Percentiles rank a stretch among this genome's conserved stretches.
Conservation (phyloP, 2,888 invertebrate species). For the Dimorphilus gyrociliatus region DNA sequence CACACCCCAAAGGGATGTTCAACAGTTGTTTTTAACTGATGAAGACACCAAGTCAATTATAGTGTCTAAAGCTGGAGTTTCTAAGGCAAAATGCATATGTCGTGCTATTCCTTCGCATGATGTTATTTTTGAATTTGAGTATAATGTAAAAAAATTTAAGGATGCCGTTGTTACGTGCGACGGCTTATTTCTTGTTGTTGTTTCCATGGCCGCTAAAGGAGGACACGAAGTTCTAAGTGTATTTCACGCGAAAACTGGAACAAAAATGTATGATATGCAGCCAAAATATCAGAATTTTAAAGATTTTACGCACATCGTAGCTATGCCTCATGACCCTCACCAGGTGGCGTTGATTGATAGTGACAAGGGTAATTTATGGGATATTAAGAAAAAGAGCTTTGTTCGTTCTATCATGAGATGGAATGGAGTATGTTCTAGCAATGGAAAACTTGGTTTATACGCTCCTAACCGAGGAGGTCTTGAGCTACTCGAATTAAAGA, state of each 20-base stretch:
- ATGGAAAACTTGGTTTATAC: constrained; percentile 64
- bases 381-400: constrained; percentile 70
- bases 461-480: constrained; percentile 80
- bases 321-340: constrained; percentile 40
- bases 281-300: constrained; percentile 31
- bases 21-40: constrained; percentile 56
- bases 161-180: constrained; percentile 66
- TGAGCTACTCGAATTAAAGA: constrained; percentile 70
- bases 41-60: constrained; percentile 57
- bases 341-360: constrained; percentile 73
- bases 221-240: constrained; percentile 67
- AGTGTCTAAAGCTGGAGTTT: constrained; percentile 43
- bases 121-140: constrained; percentile 62
- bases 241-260: constrained; percentile 64
- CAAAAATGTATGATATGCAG: constrained; percentile 34
- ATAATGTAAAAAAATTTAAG: constrained; percentile 58
- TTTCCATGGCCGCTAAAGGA: constrained; percentile 51
- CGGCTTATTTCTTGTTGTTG: constrained; percentile 55
- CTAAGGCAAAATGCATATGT: constrained; percentile 10
- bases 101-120: constrained; percentile 49
- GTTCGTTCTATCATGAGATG: constrained; percentile 65
- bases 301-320: constrained; percentile 25
- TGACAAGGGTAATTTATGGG: constrained; percentile 68
- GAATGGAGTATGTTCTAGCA: constrained; percentile 53
- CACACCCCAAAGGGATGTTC: constrained; percentile 63